These are phyloP conservation scores for Centrocercus urophasianus DNA, from an alignment of 2,113 vertebrate species.

Conservation along the genomic window DNA sequence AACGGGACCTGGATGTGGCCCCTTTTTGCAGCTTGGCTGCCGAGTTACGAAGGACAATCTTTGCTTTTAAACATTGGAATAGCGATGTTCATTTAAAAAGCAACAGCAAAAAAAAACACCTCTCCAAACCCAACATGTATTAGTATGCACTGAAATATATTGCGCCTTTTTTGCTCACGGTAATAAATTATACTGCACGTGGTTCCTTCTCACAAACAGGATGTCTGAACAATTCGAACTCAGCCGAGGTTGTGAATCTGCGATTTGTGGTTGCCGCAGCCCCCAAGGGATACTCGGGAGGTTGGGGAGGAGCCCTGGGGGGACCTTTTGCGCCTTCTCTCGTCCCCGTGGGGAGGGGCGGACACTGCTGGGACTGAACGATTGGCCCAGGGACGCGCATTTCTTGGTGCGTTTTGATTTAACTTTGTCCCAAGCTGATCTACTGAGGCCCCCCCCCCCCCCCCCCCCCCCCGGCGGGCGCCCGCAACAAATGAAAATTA, in stretches of 20 bases:
- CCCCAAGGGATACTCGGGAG: background rate
- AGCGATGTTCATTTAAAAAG: background rate
- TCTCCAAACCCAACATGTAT: background rate
- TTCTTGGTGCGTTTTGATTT: background rate
- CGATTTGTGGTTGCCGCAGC: background rate
- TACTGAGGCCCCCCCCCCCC: too few relatives aligned
- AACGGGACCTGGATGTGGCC: background rate
- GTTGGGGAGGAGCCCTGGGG: background rate
- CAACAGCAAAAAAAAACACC: background rate
- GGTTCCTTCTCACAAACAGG: slow-evolving; percentile 11
- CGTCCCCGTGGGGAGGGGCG: fast-evolving
- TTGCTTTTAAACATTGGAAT: background rate
- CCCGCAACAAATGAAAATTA: too few relatives aligned
- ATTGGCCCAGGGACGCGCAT: fast-evolving
- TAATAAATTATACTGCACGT: background rate
- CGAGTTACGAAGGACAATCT: background rate
- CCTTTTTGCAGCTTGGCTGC: background rate
- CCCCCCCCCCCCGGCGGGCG: too few relatives aligned
- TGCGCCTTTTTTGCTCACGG: background rate
- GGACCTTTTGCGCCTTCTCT: background rate
- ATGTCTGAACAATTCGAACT: slow-evolving; percentile 6
- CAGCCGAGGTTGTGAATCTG: background rate
- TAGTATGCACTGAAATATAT: background rate
- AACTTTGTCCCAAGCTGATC: background rate
- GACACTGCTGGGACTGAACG: background rate